These are phyloP conservation scores for Sigmodon hispidus DNA, from an alignment of 2,113 vertebrate species.

Conservation along the genomic window DNA sequence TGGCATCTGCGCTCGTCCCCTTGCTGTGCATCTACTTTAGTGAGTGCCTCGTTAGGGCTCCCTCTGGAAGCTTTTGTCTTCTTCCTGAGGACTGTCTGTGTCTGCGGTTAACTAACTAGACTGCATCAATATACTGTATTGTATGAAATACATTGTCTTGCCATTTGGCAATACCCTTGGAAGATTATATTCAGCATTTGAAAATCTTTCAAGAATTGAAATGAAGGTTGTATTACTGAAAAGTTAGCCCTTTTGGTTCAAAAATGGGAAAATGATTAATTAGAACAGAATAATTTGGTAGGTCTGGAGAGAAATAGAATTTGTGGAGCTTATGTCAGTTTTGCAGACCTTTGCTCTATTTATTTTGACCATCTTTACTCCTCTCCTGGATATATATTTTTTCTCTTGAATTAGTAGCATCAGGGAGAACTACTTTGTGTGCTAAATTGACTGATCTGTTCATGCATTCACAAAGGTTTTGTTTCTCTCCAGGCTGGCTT, in stretches of 20 bases:
- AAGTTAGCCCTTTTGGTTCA: slow-evolving; percentile 51
- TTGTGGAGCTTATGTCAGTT: slow-evolving; percentile 58
- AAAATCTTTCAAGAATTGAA: slow-evolving; percentile 56
- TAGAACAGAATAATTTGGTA: slow-evolving; percentile 54
- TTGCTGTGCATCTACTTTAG: background rate
- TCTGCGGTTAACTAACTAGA: background rate
- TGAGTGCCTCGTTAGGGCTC: background rate
- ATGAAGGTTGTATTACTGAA: slow-evolving; percentile 56
- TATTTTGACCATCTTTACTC: slow-evolving; percentile 60
- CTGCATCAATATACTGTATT: background rate
- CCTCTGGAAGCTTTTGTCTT: background rate
- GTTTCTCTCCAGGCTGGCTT: slow-evolving; percentile 41
- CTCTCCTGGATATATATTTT: slow-evolving; percentile 57
- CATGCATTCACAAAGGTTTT: slow-evolving; percentile 50
- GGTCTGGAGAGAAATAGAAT: slow-evolving; percentile 59
- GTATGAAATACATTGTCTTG: background rate
- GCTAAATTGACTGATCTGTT: slow-evolving; percentile 59
- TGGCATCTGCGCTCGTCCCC: background rate
- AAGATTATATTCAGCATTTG: slow-evolving; percentile 49
- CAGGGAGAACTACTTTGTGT: slow-evolving; percentile 39
- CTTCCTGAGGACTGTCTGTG: background rate
- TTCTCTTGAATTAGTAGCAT: slow-evolving; percentile 40
- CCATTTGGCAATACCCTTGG: slow-evolving; percentile 45
- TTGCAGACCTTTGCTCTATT: slow-evolving; percentile 39
- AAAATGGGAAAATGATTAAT: slow-evolving; percentile 60